Base-by-base conservation (phyloP, 2,888 invertebrate genomes). In the Agonopterix subpropinquella region DNA sequence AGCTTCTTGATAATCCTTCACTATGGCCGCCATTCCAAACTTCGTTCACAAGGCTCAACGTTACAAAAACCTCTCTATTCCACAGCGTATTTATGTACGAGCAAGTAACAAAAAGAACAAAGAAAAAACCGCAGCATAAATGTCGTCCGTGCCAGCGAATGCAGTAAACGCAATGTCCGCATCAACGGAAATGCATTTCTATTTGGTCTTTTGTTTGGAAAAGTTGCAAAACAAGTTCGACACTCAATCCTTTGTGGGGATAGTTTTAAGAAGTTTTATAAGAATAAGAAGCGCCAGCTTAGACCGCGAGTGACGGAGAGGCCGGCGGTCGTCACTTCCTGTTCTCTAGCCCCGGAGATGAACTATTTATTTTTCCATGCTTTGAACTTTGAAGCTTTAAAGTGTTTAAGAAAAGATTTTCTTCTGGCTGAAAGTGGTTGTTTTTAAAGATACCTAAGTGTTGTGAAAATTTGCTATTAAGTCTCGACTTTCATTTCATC, bases 171-270 rank as follows among this genome's bases (percentile, higher is more conserved):
- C 57, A 61, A 58, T 65, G 63, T 61, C 56, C 50, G 45, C 51
- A 57, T 57, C 58, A 57, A 70, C 59, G 58, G 56, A 78, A 76
- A 77, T 74, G 71, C 73, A 78, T 74, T 79, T 67, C 59, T 66
- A 64, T 72, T 67, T 63, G 63, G 70, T 68, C 77, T 79, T 79
- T 77, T 77, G 73, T 78, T 76, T 75, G 69, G 64, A 64, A 75
- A 77, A 82, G 71, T 80, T 68, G 64, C 62, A 68, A 82, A 80
- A 76, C 79, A 81, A 82, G 79, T 85, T 83, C 74, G 78, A 83
- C 78, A 77, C 78, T 75, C 80, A 77, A 77, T 82, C 75, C 83
- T 83, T 83, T 83, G 83, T 77, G 79, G 80, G 28, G 67, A 70
- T 72, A 75, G 75, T 80, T 81, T 73, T 69, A 62, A 65, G 74